Conservation (phyloP, 2,888 invertebrate genomes). For the Sarcophaga variegata region DNA sequence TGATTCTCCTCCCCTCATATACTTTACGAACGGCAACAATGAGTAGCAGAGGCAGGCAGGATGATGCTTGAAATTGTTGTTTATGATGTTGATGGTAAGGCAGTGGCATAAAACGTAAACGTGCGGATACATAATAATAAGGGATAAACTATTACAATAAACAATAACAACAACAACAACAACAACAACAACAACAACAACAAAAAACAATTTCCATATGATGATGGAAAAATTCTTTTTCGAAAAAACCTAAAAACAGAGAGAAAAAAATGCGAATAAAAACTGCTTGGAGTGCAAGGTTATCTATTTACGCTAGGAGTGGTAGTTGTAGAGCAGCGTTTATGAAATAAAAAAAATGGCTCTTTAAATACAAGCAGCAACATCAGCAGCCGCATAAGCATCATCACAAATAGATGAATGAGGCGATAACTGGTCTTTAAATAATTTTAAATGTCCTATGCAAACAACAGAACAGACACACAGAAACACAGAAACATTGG, state of each 20-base stretch:
- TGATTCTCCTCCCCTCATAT: too few relatives aligned
- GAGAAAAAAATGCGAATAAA: too few relatives aligned
- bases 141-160: constrained; percentile 40
- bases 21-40: too few relatives aligned
- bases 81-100: constrained; percentile 27
- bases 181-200: neutral
- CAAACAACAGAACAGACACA: too few relatives aligned
- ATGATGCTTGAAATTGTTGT: neutral
- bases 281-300: too few relatives aligned
- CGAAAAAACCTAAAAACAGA: too few relatives aligned
- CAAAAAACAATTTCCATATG: constrained; percentile 56
- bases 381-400: neutral
- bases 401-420: too few relatives aligned
- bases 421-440: too few relatives aligned
- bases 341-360: constrained; percentile 55
- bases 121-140: constrained; percentile 63
- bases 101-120: constrained; percentile 47
- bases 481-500: too few relatives aligned
- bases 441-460: too few relatives aligned
- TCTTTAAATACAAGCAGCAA: constrained; percentile 51
- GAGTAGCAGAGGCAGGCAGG: too few relatives aligned
- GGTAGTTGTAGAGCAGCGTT: constrained; percentile 14
- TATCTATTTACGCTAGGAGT: neutral
- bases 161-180: neutral
- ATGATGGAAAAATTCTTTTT: too few relatives aligned